Evolutionary conservation across 2,797 vertebrate genomes (phyloP), one percentile per base, ranked within the genome.

Genomic region (Neomorphus geoffroyi): DNA sequence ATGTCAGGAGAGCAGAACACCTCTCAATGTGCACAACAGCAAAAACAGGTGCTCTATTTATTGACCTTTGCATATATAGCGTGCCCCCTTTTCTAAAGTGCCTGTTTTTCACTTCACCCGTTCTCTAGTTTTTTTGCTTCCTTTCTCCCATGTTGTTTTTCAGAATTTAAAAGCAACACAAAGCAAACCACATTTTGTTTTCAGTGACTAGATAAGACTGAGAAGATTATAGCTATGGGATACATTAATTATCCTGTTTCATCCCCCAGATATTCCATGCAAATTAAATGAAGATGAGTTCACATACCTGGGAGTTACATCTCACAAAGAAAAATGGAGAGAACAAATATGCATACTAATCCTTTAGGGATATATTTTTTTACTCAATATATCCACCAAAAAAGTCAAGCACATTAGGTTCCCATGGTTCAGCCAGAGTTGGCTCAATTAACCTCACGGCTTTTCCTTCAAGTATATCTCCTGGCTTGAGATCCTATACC

Each of bases 31-130:
- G 17, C 62, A 32, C 39, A 39, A 48, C 48, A 58, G 82, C 70
- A 75, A 83, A 93, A 66, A 86, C 8, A 90, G 67, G 33, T 1
- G 6, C 43, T 92, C 78, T 88, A 7, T 84, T 94, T 94, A 70
- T 79, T 94, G 66, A 73, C 86, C 13, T 83, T 58, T 69, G 41
- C 88, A 86, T 81, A 84, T 79, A 57, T 69, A 88, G 85, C 39
- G 46, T 92, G 39, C 41, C 33, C 39, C 3, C 56, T 66, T 91
- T 86, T 75, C 51, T 69, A 19, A 64, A 80, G 27, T 18, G 43
- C n/a, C 9, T 66, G 58, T 66, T 94, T 93, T 92, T 69, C 57
- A 75, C 56, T 43, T 62, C 23, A 54, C 53, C 37, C 10, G 0
- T 66, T 79, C 66, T 78, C 37, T 35, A 32, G 28, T 26, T 64